phyloP scores from a whole-genome alignment of 2,888 invertebrate genomes.

The Sialis lutaria region DNA sequence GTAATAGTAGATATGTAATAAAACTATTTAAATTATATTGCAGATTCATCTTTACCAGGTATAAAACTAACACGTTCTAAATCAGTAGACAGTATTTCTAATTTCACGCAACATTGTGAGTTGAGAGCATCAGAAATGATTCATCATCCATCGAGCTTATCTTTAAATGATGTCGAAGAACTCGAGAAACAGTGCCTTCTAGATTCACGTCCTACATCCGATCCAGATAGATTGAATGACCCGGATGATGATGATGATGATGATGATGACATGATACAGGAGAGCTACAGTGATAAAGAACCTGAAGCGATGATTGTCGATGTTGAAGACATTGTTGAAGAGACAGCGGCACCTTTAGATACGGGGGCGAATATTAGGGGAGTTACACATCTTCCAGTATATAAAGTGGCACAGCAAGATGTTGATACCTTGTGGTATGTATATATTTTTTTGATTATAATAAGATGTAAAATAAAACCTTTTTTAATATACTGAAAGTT shows the following conservation, averaged over 20 bases:
- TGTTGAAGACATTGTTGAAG: slow-evolving; percentile 63
- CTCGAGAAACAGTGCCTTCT: slow-evolving; percentile 30
- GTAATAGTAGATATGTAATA: background rate
- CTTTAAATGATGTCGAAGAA: slow-evolving; percentile 54
- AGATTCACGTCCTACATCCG: slow-evolving; percentile 18
- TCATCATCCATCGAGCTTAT: slow-evolving; percentile 55
- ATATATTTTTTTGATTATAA: no score
- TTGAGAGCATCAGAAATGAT: slow-evolving; percentile 29
- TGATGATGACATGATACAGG: slow-evolving; percentile 11
- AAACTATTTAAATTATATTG: background rate
- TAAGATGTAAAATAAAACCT: no score
- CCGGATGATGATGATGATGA: slow-evolving; percentile 11
- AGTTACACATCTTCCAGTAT: slow-evolving; percentile 58
- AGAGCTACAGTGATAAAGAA: slow-evolving; percentile 21
- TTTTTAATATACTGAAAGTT: no score
- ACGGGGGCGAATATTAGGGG: slow-evolving; percentile 41
- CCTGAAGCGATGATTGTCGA: slow-evolving; percentile 66
- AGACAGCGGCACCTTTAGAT: slow-evolving; percentile 56
- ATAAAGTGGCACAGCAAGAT: slow-evolving; percentile 45
- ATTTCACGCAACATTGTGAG: slow-evolving; percentile 22
- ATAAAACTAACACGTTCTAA: slow-evolving; percentile 45
- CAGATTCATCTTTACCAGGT: background rate
- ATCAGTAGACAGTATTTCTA: slow-evolving; percentile 58
- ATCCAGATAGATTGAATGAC: slow-evolving; percentile 16
- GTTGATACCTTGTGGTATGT: slow-evolving; percentile 33